Conservation (phyloP, 1,140 invertebrate species). For the Ceratina calcarata region DNA sequence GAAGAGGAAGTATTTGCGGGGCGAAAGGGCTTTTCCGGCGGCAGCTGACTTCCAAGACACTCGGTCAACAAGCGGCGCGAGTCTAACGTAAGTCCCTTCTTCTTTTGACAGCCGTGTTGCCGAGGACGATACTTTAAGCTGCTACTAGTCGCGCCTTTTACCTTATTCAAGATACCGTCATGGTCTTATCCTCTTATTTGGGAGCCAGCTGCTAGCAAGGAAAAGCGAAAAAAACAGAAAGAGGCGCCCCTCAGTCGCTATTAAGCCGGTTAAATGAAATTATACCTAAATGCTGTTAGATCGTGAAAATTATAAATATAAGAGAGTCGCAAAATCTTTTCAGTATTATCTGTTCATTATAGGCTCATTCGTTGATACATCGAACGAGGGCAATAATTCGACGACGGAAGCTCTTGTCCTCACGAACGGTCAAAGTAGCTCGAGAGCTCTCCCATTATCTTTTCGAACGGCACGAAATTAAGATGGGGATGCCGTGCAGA, state of each 20-base stretch:
- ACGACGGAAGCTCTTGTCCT: background rate
- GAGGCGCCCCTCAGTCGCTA: background rate
- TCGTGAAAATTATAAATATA: too few relatives aligned
- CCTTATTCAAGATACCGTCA: slow-evolving; percentile 34
- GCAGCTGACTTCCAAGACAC: slow-evolving; percentile 19
- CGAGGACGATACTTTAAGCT: slow-evolving; percentile 37
- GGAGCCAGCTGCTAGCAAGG: background rate
- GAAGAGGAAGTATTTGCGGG: slow-evolving; percentile 17
- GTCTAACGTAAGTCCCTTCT: slow-evolving; percentile 37
- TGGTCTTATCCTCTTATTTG: slow-evolving; percentile 35
- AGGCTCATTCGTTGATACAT: background rate
- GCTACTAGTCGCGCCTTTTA: slow-evolving; percentile 25
- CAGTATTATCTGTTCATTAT: too few relatives aligned
- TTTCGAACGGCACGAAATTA: slow-evolving; percentile 16
- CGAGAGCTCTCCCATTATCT: background rate
- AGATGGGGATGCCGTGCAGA: background rate
- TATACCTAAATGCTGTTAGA: background rate
- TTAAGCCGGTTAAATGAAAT: background rate
- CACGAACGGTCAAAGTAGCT: background rate
- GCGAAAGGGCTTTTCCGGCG: slow-evolving; percentile 24
- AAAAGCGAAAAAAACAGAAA: background rate
- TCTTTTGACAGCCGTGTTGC: slow-evolving; percentile 36
- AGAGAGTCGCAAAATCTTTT: too few relatives aligned
- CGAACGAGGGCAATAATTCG: background rate
- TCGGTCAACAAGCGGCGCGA: slow-evolving; percentile 45